Evolutionary conservation across 2,888 invertebrate genomes (phyloP), one percentile per base, ranked within the genome.

Genomic region (Mythimna impura): DNA sequence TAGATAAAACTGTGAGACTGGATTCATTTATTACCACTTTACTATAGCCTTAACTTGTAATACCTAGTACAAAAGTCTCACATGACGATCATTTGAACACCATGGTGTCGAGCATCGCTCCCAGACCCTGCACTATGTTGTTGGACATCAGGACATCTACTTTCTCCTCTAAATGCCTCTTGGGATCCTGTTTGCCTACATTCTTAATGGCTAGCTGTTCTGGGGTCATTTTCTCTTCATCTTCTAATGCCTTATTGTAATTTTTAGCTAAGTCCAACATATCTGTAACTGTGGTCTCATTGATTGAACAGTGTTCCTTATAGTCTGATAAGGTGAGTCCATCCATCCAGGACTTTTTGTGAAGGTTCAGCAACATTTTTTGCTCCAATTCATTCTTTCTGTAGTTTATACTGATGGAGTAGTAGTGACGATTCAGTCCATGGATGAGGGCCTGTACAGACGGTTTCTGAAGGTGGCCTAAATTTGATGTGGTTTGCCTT

Each of bases 341-440:
- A 92, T 99, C 99, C 98, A 99, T 99, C 99, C 99, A 99, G 0
- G 99, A 99, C 93, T 99, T 99, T 96, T 99, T 99, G 95, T 99
- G 99, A 84, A 99, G 96, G 96, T 99, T 99, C 76, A 99, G 95
- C 78, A 99, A 96, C 99, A 99, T 99, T 96, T 99, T 99, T 93
- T 99, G 99, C 94, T 99, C 99, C 80, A 99, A 95, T 94, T 99
- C 99, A 94, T 99, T 99, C 96, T 99, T 99, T 86, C 99, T 97
- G 95, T 99, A 99, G 94, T 99, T 99, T 94, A 99, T 99, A 93
- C 99, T 99, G 92, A 99, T 99, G 58, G 99, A 99, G 94, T 99
- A 99, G 93, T 99, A 99, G 95, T 99, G 99, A 81, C 99, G 97
- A 94, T 99, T 99, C 43, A 99, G 97, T 20, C 99, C 99, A 91